Base-by-base conservation (phyloP, 2,888 invertebrate species). In the Thereva unica region DNA sequence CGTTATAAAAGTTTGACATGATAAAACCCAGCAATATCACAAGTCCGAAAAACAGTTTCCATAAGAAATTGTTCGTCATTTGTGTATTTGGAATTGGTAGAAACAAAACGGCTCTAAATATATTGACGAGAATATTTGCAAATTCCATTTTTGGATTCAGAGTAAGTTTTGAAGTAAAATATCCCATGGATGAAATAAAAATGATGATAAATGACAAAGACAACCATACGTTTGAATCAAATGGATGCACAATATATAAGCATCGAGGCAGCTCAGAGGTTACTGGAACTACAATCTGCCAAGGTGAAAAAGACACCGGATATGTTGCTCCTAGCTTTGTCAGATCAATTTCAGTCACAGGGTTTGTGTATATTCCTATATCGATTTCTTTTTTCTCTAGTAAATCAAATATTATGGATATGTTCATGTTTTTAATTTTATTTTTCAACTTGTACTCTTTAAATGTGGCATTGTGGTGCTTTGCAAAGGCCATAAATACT, bases 381-480 rank as follows among this genome's bases (percentile, higher is more conserved):
- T 61, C 40, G 4, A 61, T 61, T n/a, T 50, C 50, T n/a, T 50
- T 61, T 5, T 41, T n/a, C 1, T 6, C 6, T 34, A 61, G 4
- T 9, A 50, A 12, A 3, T 61, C 50, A 12, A 61, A 61, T 6
- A 61, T 41, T 34, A 12, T 35, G 5, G 12, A 10, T 10, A 61
- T 61, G 3, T 34, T 49, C 7, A 50, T 8, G 9, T 49, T 40
- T 5, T 34, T 8, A 2, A 50, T 45, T 7, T 49, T 34, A 3
- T 41, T 50, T 12, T 40, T 12, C 1, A 53, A 23, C 12, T 12
- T 4, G 7, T 54, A 37, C 35, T 64, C 64, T 23, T 40, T 3
- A 4, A 64, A 54, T 1, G 64, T 64, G 44, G 44, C 64, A 64
- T 64, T 64, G 3, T 37, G 34, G 4, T 37, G 35, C n/a, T 9